Evolutionary conservation across 2,113 vertebrate genomes (phyloP).

Genomic region (Malaclemys terrapin): DNA sequence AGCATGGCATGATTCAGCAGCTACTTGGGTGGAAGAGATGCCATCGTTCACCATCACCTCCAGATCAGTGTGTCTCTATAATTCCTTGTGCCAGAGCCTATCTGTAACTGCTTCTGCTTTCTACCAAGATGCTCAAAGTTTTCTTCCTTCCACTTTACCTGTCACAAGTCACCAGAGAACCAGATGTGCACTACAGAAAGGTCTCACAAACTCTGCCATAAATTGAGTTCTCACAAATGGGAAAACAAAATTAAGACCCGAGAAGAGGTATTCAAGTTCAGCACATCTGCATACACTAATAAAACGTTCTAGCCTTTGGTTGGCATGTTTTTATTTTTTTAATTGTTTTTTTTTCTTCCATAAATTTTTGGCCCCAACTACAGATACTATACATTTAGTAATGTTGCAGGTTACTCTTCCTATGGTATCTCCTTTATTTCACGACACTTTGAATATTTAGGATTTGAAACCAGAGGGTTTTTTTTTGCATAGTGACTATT

Average conservation of each 20-base stretch:
- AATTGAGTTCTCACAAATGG: not conserved
- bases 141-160: not conserved
- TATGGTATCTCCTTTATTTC: not conserved
- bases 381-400: not conserved
- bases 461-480: not conserved
- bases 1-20: not conserved
- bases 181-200: not conserved
- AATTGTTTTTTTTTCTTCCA: rapidly evolving
- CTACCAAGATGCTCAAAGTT: not conserved
- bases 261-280: not conserved
- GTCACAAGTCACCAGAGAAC: not conserved
- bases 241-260: not conserved
- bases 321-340: not conserved
- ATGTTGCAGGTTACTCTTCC: not conserved
- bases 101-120: not conserved
- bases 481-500: not conserved
- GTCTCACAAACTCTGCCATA: not conserved
- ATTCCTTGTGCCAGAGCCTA: not conserved
- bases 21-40: not conserved
- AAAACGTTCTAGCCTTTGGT: not conserved
- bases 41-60: not conserved
- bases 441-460: not conserved
- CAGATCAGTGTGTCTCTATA: not conserved
- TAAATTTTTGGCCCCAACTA: not conserved
- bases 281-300: not conserved